Conservation (phyloP, 2,888 invertebrate genomes). For the Plagodis pulveraria region DNA sequence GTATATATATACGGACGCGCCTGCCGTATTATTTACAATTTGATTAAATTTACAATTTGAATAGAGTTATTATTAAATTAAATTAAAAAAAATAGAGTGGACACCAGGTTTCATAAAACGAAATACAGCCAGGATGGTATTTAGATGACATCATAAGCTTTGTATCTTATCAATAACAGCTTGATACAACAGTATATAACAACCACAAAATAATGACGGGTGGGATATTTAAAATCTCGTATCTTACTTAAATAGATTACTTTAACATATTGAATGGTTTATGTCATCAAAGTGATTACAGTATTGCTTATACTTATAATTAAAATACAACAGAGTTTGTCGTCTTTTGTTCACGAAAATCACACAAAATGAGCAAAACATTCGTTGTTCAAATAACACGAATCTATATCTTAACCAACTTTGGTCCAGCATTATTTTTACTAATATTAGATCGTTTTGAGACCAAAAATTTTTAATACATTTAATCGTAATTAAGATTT, state of each 20-base stretch:
- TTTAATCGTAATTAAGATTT: slow-evolving; percentile 1
- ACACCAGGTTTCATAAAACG: too few relatives aligned
- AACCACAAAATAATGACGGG: slow-evolving; percentile 13
- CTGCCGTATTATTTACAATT: too few relatives aligned
- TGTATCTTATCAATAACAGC: not conserved
- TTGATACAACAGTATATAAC: not conserved
- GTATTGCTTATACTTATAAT: not conserved
- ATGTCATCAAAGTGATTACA: not conserved
- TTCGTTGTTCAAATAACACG: slow-evolving; percentile 27
- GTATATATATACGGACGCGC: too few relatives aligned
- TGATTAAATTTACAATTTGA: too few relatives aligned
- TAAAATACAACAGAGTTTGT: slow-evolving; percentile 10
- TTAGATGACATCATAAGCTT: too few relatives aligned
- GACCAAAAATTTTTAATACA: slow-evolving; percentile 2
- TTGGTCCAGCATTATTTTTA: slow-evolving; percentile 14
- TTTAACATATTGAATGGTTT: not conserved
- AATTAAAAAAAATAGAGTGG: too few relatives aligned
- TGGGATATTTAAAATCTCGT: slow-evolving; percentile 15
- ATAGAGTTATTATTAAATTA: too few relatives aligned
- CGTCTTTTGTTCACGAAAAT: slow-evolving; percentile 17
- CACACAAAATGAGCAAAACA: slow-evolving; percentile 29
- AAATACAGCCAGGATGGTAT: too few relatives aligned
- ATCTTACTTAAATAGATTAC: slow-evolving; percentile 1
- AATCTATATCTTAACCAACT: slow-evolving; percentile 4
- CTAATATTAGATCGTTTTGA: slow-evolving; percentile 4